Percentiles rank a stretch among this genome's conserved stretches.
Conservation (phyloP, 2,888 invertebrate genomes). For the Teleiodes luculella region DNA sequence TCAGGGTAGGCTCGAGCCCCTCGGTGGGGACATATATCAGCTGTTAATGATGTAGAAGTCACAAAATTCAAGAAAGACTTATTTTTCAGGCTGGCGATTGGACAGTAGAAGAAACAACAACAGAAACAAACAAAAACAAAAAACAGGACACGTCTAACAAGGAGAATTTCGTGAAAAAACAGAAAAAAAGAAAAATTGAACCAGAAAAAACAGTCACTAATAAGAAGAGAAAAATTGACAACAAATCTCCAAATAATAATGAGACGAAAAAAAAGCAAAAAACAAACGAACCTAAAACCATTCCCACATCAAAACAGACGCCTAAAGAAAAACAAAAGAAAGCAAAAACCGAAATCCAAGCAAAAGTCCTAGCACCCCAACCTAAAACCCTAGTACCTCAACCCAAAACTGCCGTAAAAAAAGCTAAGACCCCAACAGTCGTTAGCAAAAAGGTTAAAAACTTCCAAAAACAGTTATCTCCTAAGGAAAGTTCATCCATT, state of each 20-base stretch:
- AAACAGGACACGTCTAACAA: conserved; percentile 34
- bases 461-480: conserved; percentile 39
- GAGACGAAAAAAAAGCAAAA: too few relatives aligned
- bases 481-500: conserved; percentile 26
- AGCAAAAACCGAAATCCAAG: background rate
- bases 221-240: conserved; percentile 26
- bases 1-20: too few relatives aligned
- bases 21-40: too few relatives aligned
- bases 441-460: conserved; percentile 51
- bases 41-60: too few relatives aligned
- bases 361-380: too few relatives aligned
- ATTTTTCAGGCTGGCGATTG: conserved; percentile 50
- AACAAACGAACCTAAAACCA: conserved; percentile 16
- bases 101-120: conserved; percentile 48
- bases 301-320: conserved; percentile 19
- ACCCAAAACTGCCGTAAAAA: conserved; percentile 8
- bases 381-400: background rate
- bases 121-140: conserved; percentile 31
- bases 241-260: conserved; percentile 21
- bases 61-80: too few relatives aligned
- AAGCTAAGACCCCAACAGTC: conserved; percentile 1
- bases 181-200: conserved; percentile 22
- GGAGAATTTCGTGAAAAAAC: conserved; percentile 42
- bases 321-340: conserved; percentile 29
- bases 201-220: conserved; percentile 28